phyloP scores from a whole-genome alignment of 2,797 vertebrate genomes.

The Thaleichthys pacificus region DNA sequence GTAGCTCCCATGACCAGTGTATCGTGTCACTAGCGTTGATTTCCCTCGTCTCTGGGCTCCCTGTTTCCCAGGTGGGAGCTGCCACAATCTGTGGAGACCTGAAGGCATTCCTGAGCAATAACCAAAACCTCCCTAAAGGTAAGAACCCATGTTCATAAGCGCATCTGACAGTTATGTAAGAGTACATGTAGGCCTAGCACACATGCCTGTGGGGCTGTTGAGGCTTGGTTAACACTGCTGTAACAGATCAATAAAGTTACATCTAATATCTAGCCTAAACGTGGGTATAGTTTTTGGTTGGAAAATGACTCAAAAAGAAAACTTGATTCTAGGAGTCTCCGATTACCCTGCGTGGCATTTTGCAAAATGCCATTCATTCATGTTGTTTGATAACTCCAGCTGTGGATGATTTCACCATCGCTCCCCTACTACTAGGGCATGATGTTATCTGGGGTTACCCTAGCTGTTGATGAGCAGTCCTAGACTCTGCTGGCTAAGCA shows the following conservation, averaged over 20 bases:
- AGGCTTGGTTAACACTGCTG: no score
- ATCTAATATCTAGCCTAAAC: no score
- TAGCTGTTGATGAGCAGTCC: background rate
- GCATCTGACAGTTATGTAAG: no score
- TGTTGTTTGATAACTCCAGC: background rate
- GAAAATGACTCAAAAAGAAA: no score
- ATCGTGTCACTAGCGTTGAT: no score
- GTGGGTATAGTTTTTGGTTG: no score
- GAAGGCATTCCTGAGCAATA: constrained; percentile 79
- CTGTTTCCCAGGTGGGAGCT: constrained; percentile 69
- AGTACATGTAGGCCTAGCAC: no score
- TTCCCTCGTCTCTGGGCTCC: background rate
- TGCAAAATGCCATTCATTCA: no score
- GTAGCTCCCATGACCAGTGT: background rate
- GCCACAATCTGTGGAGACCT: constrained; percentile 76
- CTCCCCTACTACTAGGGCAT: background rate
- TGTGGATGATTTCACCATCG: background rate
- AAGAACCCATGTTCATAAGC: constrained; percentile 40
- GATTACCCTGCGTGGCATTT: no score
- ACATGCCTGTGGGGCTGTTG: no score
- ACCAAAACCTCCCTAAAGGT: constrained; percentile 80
- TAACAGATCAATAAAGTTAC: no score
- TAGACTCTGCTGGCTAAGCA: constrained; percentile 13
- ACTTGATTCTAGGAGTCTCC: no score
- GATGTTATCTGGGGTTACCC: background rate